A percentile compares a stretch with the other conserved stretches of the same genome.
Evolutionary conservation across 1,140 invertebrate species (phyloP).

Genomic region (Stegodyphus dumicola): DNA sequence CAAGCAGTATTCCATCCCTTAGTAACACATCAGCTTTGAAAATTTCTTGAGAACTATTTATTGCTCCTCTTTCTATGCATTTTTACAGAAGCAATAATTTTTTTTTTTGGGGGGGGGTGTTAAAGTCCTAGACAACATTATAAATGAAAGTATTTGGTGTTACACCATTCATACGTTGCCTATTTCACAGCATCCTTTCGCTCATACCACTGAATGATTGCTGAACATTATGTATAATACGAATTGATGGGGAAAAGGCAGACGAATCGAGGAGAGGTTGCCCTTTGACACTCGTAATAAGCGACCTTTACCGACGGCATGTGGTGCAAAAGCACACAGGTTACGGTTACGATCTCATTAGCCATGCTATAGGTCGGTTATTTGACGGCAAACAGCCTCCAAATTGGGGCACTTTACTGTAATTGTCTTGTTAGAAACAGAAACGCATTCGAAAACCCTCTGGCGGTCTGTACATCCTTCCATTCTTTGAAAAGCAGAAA

Average conservation of each 20-base stretch:
- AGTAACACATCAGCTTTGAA: no score
- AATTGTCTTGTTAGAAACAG: constrained; percentile 45
- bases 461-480: background rate
- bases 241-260: background rate
- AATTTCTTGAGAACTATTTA: no score
- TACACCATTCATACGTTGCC: no score
- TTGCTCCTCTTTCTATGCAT: no score
- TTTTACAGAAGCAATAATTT: no score
- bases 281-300: constrained; percentile 36
- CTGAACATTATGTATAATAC: no score
- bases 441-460: background rate
- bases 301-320: background rate
- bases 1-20: no score
- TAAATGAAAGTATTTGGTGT: no score
- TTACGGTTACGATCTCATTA: constrained; percentile 18
- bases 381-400: constrained; percentile 31
- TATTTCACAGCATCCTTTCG: no score
- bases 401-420: constrained; percentile 42
- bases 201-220: no score
- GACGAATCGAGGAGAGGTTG: background rate
- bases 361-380: background rate
- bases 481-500: constrained; percentile 8
- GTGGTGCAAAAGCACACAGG: background rate
- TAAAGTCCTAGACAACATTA: no score
- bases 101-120: no score